Evolutionary conservation across 2,888 invertebrate species (phyloP), one percentile per base, ranked within the genome.

Genomic region (Drosophila sordidapex): DNA sequence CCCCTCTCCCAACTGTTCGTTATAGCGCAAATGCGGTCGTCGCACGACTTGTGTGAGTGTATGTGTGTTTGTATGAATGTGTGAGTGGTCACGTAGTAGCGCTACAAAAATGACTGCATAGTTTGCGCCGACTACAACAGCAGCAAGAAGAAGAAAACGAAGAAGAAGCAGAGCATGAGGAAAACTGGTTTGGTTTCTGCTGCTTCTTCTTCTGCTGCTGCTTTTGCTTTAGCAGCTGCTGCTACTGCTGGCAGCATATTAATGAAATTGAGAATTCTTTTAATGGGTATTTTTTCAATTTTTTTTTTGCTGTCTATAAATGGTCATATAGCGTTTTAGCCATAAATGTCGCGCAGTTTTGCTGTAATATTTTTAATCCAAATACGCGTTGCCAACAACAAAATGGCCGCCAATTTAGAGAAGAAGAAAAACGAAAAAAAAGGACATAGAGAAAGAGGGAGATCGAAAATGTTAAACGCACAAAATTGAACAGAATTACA

Each of bases 61-160:
- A 36, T 62, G 38, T 66, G 29, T 18, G 25, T 68, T 52, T 65
- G 25, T 74, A 21, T 21, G 46, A 2, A 0, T 21, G 38, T 38
- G 66, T 83, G 82, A 84, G 82, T 83, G 76, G 89, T 85, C 89
- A 85, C 85, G 85, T 85, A 85, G 84, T 70, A 79, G 70, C 65
- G 82, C 76, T 77, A 83, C 87, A 87, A 80, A 79, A 77, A 82
- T 74, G 80, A 81, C 82, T 83, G 71, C 80, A 82, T 82, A 81
- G 79, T 74, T 79, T 46, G 46, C 57, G 76, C 65, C 64, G 74
- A 63, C 82, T 70, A 79, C 69, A 74, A 56, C 61, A 56, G 29
- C 40, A 49, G 52, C 38, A 53, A 49, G 21, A 46, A 43, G 43
- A 21, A 46, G 46, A 7, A 46, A 11, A 21, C n/a, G 21, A 46